Conservation (phyloP, 2,113 vertebrate species). For the Romanogobio albipinnatus region DNA sequence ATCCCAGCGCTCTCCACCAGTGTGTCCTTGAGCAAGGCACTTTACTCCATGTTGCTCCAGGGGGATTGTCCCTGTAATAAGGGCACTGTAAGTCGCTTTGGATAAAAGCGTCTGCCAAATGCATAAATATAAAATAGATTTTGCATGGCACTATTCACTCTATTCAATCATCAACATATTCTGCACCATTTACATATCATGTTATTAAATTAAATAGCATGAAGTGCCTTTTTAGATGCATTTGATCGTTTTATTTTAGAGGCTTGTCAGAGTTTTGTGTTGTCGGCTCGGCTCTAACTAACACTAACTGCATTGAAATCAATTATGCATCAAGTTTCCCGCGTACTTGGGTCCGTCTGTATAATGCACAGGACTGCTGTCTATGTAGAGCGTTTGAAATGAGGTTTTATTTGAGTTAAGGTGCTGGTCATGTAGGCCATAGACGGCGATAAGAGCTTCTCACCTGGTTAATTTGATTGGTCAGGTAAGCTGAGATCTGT, state of each 20-base stretch:
- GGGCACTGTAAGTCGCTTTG: too few species aligned
- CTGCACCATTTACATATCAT: too few species aligned
- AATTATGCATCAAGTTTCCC: neutral
- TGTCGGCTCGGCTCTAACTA: neutral
- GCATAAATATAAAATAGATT: too few species aligned
- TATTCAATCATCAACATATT: too few species aligned
- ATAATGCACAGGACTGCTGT: neutral
- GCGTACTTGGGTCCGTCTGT: neutral
- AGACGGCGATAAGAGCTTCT: neutral
- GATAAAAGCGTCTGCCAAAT: too few species aligned
- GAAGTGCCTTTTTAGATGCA: neutral
- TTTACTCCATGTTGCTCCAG: too few species aligned
- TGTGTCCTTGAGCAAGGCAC: too few species aligned
- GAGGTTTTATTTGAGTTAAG: neutral
- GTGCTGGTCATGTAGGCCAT: neutral
- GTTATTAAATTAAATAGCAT: too few species aligned
- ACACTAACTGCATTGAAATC: neutral
- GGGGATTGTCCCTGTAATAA: too few species aligned
- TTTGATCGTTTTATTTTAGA: neutral
- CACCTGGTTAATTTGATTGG: neutral
- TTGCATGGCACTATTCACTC: too few species aligned
- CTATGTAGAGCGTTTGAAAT: neutral
- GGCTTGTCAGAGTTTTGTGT: neutral
- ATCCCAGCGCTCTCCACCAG: too few species aligned
- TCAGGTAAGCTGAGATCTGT: conserved; percentile 14